Base-by-base conservation (phyloP, 2,113 vertebrate genomes). In the Neolamprologus sp. region DNA sequence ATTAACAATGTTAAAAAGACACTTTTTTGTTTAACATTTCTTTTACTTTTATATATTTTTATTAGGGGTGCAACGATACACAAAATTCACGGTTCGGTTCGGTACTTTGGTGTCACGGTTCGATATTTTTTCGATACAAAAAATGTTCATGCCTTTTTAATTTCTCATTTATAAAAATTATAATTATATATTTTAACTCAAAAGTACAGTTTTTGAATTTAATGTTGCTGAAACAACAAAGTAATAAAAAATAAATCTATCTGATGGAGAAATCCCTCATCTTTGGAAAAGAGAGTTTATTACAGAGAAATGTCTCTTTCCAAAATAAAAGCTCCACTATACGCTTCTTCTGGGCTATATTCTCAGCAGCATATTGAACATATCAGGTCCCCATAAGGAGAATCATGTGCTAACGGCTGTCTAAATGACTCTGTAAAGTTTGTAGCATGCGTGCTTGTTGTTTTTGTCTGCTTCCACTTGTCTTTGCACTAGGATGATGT, bases 251-350 rank as follows among this genome's bases (percentile, higher is more conserved):
- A n/a, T 0, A 6, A 16, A 47, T 7, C 0, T 7, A 4, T 7
- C 13, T 0, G 13, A 47, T 47, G 0, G 0, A 47, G 45, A 0
- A 47, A 47, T 49, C 16, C 0, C 7, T 49, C 47, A 8, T 49
- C 2, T 49, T 8, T 49, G 47, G 47, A 17, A 17, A 49, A 49
- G 4, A 47, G 45, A 47, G 47, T 49, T 49, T 8, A 49, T 49
- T 17, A 49, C 16, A 17, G 16, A 49, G 47, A 49, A 49, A 49
- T 5, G 16, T 0, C 47, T 49, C 47, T 49, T 49, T 17, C 16
- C 14, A 49, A 49, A 49, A 49, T 49, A 49, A 49, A 49, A 49
- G 16, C 16, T 49, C 0, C 8, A 49, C 47, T 17, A 3, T 49
- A 17, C 7, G 2, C 47, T 49, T 49, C 16, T 49, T 49, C 47